A percentile compares a stretch with the other conserved stretches of the same genome.
These are phyloP conservation scores for Limnephilus marmoratus DNA, from an alignment of 2,888 invertebrate genomes.

Conservation along the genomic window DNA sequence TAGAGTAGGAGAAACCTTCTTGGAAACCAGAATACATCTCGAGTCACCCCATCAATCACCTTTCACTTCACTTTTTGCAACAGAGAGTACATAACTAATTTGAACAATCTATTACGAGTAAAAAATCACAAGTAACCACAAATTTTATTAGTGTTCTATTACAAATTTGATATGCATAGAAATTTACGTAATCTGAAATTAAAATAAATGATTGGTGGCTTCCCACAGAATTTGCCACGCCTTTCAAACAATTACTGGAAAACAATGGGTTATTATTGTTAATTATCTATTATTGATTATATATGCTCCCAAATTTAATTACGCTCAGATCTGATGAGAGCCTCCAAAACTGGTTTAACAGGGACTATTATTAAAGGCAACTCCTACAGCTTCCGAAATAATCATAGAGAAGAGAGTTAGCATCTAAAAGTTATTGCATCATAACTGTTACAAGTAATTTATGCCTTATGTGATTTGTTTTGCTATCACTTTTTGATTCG, in stretches of 20 bases:
- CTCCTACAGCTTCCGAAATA: background rate
- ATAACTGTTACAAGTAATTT: background rate
- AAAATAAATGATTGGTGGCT: background rate
- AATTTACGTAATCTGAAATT: background rate
- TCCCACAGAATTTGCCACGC: slow-evolving; percentile 2
- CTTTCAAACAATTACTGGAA: background rate
- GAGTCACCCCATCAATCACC: background rate
- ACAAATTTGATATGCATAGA: background rate
- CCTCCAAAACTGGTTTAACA: background rate
- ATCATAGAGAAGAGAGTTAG: background rate
- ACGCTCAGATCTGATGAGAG: background rate
- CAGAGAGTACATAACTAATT: background rate
- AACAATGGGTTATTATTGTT: background rate
- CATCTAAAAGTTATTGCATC: background rate
- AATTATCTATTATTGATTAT: background rate
- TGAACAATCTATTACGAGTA: background rate
- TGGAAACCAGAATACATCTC: background rate
- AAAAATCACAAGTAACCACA: background rate
- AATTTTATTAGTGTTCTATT: background rate
- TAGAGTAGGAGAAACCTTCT: background rate
- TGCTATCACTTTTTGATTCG: no score
- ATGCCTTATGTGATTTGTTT: no score
- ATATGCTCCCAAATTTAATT: background rate
- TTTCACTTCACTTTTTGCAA: background rate
- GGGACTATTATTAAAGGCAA: background rate